phyloP scores from a whole-genome alignment of 35 echinoderm and acorn worm genomes.

The Patiria miniata region DNA sequence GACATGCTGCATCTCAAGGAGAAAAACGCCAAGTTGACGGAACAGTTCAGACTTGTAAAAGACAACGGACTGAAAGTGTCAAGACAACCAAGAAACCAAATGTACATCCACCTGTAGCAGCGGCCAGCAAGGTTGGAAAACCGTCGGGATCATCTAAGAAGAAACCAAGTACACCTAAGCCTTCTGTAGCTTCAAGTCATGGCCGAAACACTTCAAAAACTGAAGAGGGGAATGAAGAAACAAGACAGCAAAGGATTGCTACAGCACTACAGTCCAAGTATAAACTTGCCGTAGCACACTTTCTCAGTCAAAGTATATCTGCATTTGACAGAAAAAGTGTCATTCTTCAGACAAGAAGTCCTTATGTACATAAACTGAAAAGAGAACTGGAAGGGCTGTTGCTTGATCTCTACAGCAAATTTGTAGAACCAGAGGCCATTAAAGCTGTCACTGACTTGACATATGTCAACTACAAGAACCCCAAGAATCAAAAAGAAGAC shows the following conservation, averaged over 20 bases:
- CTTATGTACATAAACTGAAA: constrained; percentile 14
- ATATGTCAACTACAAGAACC: neutral
- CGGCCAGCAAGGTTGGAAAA: neutral
- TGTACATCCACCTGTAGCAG: neutral
- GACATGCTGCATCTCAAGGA: neutral
- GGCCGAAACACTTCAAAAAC: neutral
- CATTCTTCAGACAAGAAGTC: constrained; percentile 38
- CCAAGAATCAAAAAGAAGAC: neutral
- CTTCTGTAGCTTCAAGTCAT: constrained; percentile 15
- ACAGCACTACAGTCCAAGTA: neutral
- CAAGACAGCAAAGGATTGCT: neutral
- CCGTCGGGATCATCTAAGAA: neutral
- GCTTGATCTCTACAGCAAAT: constrained; percentile 18
- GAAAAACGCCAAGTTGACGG: neutral
- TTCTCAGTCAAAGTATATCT: constrained; percentile 19
- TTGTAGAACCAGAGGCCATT: neutral
- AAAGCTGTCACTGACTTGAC: neutral
- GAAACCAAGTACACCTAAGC: neutral
- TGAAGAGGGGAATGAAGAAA: neutral
- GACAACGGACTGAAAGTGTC: neutral
- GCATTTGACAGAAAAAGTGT: constrained; percentile 41
- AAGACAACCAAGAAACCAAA: neutral
- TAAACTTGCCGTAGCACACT: constrained; percentile 7
- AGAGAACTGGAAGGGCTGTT: constrained; percentile 16
- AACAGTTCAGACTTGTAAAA: neutral